Percentiles rank a stretch among this genome's conserved stretches.
These are phyloP conservation scores for Naso thynnoides DNA, from an alignment of 2,797 vertebrate genomes.

Conservation along the genomic window DNA sequence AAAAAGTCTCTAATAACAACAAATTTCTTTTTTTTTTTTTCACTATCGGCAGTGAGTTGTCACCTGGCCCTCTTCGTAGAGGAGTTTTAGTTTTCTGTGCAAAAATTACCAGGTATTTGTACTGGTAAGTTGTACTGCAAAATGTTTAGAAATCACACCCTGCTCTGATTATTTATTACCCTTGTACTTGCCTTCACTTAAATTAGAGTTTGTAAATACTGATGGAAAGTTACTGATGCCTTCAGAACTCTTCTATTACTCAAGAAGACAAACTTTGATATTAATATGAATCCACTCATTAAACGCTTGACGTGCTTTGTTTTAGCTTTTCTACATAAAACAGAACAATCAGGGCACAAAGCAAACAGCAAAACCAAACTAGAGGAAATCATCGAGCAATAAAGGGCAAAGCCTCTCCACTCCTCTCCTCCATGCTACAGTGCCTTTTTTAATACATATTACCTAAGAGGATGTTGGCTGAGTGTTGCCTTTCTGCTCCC, in stretches of 20 bases:
- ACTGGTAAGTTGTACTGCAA: too few relatives aligned
- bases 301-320: slow-evolving; percentile 32
- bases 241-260: slow-evolving; percentile 7
- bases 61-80: not conserved
- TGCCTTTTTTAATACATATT: slow-evolving; percentile 51
- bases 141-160: not conserved
- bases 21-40: slow-evolving; percentile 1
- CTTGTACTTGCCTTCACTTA: not conserved
- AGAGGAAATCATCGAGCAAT: slow-evolving; percentile 43
- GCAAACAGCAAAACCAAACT: slow-evolving; percentile 23
- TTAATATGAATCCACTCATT: slow-evolving; percentile 28
- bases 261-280: slow-evolving; percentile 17
- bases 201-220: not conserved
- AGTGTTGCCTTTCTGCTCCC: slow-evolving; percentile 28
- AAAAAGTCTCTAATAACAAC: not conserved
- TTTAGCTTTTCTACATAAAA: slow-evolving; percentile 27
- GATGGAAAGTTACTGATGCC: not conserved
- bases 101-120: slow-evolving; percentile 11
- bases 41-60: not conserved
- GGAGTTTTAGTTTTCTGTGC: not conserved
- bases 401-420: slow-evolving; percentile 42
- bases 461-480: slow-evolving; percentile 47
- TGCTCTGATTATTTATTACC: not conserved
- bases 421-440: slow-evolving; percentile 24
- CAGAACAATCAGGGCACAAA: slow-evolving; percentile 15